Conservation (phyloP, 2,888 invertebrate genomes). For the Caenorhabditis virilis region DNA sequence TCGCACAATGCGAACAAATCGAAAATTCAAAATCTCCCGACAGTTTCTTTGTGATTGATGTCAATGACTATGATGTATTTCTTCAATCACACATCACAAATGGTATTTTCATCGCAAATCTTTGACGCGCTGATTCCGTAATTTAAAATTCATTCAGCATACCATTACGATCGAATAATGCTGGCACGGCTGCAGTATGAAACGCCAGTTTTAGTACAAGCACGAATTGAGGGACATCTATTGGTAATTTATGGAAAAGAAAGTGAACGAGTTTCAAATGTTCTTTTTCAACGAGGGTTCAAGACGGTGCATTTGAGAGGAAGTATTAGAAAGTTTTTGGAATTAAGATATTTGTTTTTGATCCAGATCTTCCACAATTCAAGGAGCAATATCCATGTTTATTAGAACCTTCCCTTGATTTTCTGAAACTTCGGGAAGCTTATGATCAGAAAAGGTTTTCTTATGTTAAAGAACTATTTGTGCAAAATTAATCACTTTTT, state of each 20-base stretch:
- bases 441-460: slow-evolving; percentile 22
- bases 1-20: slow-evolving; percentile 27
- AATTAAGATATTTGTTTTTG: background rate
- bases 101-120: slow-evolving; percentile 12
- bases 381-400: slow-evolving; percentile 43
- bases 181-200: slow-evolving; percentile 34
- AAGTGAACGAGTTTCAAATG: slow-evolving; percentile 33
- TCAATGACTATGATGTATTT: slow-evolving; percentile 38
- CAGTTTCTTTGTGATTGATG: slow-evolving; percentile 35
- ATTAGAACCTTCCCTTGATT: slow-evolving; percentile 21
- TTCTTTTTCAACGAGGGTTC: slow-evolving; percentile 44
- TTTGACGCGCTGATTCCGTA: background rate
- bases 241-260: slow-evolving; percentile 35
- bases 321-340: slow-evolving; percentile 19
- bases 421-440: slow-evolving; percentile 25
- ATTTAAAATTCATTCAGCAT: slow-evolving; percentile 17
- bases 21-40: background rate
- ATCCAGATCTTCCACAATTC: slow-evolving; percentile 36
- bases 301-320: slow-evolving; percentile 44
- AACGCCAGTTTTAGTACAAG: slow-evolving; percentile 27
- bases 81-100: slow-evolving; percentile 22
- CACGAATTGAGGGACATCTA: slow-evolving; percentile 15
- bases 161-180: slow-evolving; percentile 40
- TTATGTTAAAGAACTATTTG: too few species aligned
- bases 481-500: too few species aligned